Conservation (phyloP, 2,113 vertebrate genomes). For the Gopherus flavomarginatus region DNA sequence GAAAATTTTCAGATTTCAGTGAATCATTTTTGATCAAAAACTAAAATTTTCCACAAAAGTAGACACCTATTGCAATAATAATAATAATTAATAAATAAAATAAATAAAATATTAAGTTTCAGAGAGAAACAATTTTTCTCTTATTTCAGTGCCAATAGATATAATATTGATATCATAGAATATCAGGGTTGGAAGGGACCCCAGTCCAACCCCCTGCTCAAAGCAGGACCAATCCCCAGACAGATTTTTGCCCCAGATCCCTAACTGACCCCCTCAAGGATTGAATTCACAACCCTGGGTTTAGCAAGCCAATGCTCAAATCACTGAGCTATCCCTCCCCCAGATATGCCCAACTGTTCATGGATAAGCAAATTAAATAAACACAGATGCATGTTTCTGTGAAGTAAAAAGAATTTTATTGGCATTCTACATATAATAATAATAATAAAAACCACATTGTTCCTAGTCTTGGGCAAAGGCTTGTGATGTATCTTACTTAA, state of each 20-base stretch:
- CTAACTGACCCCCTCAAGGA: no score
- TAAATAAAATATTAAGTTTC: neutral
- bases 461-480: accelerated
- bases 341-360: neutral
- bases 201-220: no score
- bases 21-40: neutral
- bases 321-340: no score
- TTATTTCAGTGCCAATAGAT: neutral
- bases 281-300: no score
- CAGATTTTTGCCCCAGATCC: no score
- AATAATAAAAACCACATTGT: neutral
- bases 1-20: neutral
- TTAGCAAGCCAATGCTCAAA: no score
- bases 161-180: no score
- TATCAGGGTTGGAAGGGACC: no score
- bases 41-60: neutral
- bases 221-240: no score
- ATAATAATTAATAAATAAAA: no score
- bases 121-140: neutral
- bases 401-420: neutral
- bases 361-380: neutral
- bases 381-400: neutral
- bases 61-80: neutral
- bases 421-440: neutral
- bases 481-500: neutral